Base-by-base conservation (phyloP, 1,140 invertebrate genomes). In the Bombus cullumanus region DNA sequence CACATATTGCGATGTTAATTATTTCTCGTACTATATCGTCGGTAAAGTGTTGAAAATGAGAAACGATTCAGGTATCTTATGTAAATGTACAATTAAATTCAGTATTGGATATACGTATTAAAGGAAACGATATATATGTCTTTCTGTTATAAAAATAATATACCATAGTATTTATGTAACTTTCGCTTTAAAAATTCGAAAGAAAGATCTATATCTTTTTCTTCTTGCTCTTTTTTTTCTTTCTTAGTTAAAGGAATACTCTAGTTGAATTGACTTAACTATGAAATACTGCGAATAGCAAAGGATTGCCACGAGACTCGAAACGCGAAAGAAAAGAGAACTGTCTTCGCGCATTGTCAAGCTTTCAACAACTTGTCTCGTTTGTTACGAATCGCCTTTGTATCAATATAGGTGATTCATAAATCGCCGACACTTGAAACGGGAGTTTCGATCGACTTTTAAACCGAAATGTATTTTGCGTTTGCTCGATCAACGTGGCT, bases 141-240 rank as follows among this genome's bases (percentile, higher is more conserved):
- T 83, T 83, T 34, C 31, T 74, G 9, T 22, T 39, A n/a, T 22
- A 25, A n/a, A 39, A 15, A 71, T 5, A 34, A 75, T 28, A n/a
- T 53, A 41, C 22, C 41, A 15, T 53, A 78, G 66, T 78, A 71
- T 78, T 83, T 68, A 68, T 76, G 22, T 41, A 68, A 15, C 59
- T 34, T 57, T 8, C 0, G 13, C 22, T 18, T 15, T 28, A 25
- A 22, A 34, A 28, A 59, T 12, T 15, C 2, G 18, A 31, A 31
- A 37, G 1, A 66, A 22, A 57, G 13, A 28, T 57, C 47, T 37
- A 25, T n/a, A 62, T 62, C 0, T 28, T 25, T 39, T 28, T n/a
- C 37, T 71, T n/a, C 3, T 39, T 37, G 10, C 22, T 53, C 10
- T 25, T 37, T 18, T n/a, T 72, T 22, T 43, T 18, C 3, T 18